phyloP scores from a whole-genome alignment of 2,797 vertebrate species.

The Poeciliopsis presidionis region DNA sequence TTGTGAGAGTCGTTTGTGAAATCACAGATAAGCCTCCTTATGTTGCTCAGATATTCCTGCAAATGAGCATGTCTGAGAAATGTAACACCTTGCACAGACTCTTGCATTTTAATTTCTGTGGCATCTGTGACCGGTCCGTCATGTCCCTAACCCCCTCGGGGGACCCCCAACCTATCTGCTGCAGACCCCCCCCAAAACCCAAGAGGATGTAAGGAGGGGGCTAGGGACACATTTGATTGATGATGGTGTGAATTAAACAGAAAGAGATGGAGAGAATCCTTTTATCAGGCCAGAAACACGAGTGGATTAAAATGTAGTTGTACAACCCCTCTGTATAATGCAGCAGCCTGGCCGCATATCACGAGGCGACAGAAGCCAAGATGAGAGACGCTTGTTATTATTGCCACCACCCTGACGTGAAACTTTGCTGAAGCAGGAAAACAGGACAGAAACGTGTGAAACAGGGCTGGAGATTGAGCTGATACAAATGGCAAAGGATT shows the following conservation, averaged over 20 bases:
- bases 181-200: conserved; percentile 76
- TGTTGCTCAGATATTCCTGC: conserved; percentile 69
- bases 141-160: conserved; percentile 77
- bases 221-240: conserved; percentile 82
- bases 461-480: conserved; percentile 25
- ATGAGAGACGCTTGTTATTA: conserved; percentile 67
- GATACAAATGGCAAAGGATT: conserved; percentile 16
- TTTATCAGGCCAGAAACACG: conserved; percentile 84
- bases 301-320: conserved; percentile 88
- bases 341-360: conserved; percentile 77
- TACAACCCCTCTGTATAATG: conserved; percentile 83
- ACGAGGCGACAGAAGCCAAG: conserved; percentile 73
- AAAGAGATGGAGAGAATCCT: conserved; percentile 86
- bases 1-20: conserved; percentile 64
- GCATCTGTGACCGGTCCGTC: conserved; percentile 83
- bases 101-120: conserved; percentile 82
- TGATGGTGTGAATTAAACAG: conserved; percentile 85
- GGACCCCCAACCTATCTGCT: conserved; percentile 74
- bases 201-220: conserved; percentile 44
- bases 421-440: conserved; percentile 70
- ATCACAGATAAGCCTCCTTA: conserved; percentile 76
- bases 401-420: conserved; percentile 38
- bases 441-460: conserved; percentile 40
- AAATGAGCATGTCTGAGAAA: conserved; percentile 81
- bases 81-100: conserved; percentile 79